Evolutionary conservation across 2,113 vertebrate species (phyloP).

Genomic region (Nothobranchius furzeri): DNA sequence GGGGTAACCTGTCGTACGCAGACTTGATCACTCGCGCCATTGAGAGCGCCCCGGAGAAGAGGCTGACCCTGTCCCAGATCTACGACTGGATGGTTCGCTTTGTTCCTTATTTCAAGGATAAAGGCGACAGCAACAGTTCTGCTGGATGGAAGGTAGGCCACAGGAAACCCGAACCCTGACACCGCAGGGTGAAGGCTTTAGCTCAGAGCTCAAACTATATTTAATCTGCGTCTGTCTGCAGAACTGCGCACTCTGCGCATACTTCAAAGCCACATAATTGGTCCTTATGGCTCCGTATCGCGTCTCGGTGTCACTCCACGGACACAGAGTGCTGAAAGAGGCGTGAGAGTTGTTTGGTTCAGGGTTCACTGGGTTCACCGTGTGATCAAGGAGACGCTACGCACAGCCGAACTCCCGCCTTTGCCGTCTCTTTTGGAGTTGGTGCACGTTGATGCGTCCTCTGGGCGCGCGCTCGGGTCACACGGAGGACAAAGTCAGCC

Average conservation of each 20-base stretch:
- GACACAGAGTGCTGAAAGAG: slow-evolving; percentile 53
- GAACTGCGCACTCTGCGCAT: slow-evolving; percentile 43
- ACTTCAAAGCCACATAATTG: slow-evolving; percentile 66
- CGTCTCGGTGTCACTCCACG: slow-evolving; percentile 58
- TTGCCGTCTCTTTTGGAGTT: slow-evolving; percentile 23
- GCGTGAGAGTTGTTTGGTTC: slow-evolving; percentile 27
- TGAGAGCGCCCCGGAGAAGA: slow-evolving; percentile 94
- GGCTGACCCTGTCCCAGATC: slow-evolving; percentile 95
- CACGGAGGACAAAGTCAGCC: slow-evolving; percentile 56
- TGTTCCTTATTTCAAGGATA: slow-evolving; percentile 98
- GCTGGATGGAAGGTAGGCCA: slow-evolving; percentile 95
- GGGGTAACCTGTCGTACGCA: slow-evolving; percentile 97
- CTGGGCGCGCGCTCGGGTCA: slow-evolving; percentile 46
- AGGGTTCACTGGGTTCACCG: slow-evolving; percentile 73
- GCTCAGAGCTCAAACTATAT: slow-evolving; percentile 25
- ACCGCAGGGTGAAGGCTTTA: slow-evolving; percentile 26
- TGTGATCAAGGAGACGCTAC: slow-evolving; percentile 34
- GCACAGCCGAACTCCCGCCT: slow-evolving; percentile 19
- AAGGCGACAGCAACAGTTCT: slow-evolving; percentile 97
- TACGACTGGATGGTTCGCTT: slow-evolving; percentile 99
- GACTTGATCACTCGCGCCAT: slow-evolving; percentile 98
- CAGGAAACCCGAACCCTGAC: slow-evolving; percentile 29
- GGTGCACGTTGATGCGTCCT: slow-evolving; percentile 56
- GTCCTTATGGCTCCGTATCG: slow-evolving; percentile 42
- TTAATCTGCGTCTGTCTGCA: slow-evolving; percentile 46